Evolutionary conservation across 2,888 invertebrate species (phyloP), one percentile per base, ranked within the genome.

Genomic region (Dolichomitus sp.): DNA sequence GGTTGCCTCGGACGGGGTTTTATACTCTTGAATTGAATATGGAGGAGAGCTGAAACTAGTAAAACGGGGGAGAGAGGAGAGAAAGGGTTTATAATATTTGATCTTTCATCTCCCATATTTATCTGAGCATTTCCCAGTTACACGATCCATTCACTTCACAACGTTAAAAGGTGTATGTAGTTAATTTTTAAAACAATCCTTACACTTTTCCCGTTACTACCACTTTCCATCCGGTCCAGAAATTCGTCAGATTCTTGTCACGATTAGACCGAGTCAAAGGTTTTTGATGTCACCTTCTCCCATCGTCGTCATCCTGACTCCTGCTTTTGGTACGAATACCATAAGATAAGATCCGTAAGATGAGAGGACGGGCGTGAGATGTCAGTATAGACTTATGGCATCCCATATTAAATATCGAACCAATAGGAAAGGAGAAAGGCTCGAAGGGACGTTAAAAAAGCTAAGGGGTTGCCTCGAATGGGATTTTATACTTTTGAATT

Each of bases 341-440:
- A 37, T 17, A 52, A 52, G 19, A 5, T 30, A 30, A 5, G 30
- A n/a, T n/a, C n/a, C n/a, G 59, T 12, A 73, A 65, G 33, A 70
- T n/a, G 42, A 6, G 27, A 23, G 45, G 17, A 30, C n/a, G 50
- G 30, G 27, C 23, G 48, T 45, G 17, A 57, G 11, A 42, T 90
- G 91, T 92, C 91, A 89, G 92, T 91, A 91, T 91, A 91, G 88
- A 91, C 90, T 89, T 90, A 90, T 88, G 87, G 87, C 88, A 88
- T 87, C 87, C 88, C 85, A 88, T 89, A 91, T 92, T 90, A 86
- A 90, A 90, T 91, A 90, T 89, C 89, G 63, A 54, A 76, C 37
- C 57, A 63, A 69, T 27, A 30, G 11, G 45, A 50, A 73, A 54
- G 72, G 77, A 50, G 66, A 30, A 77, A 61, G 37, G 61, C 17